A percentile compares a stretch with the other conserved stretches of the same genome.
These are phyloP conservation scores for Agonopterix heracliana DNA, from an alignment of 2,888 invertebrate genomes.

Conservation along the genomic window DNA sequence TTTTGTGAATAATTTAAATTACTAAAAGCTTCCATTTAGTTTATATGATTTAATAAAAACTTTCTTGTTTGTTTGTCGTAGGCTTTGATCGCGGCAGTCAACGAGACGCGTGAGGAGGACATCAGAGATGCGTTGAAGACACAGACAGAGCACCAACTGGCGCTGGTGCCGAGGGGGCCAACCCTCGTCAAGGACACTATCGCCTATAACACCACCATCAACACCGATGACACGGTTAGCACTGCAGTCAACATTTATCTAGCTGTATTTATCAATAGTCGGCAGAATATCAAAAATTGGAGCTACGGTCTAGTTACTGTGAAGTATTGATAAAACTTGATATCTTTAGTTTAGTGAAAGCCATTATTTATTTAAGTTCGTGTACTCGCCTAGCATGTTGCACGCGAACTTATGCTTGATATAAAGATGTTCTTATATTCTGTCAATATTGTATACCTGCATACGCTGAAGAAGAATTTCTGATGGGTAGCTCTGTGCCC, in stretches of 20 bases:
- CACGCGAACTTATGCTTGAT: too few species aligned
- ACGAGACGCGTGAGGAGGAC: slow-evolving; percentile 75
- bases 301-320: too few species aligned
- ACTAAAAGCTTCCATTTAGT: neutral
- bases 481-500: too few species aligned
- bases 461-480: too few species aligned
- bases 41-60: neutral
- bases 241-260: neutral
- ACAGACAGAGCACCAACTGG: slow-evolving; percentile 76
- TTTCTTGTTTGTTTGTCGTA: slow-evolving; percentile 56
- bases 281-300: neutral
- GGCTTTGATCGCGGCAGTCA: slow-evolving; percentile 85
- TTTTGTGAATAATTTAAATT: too few species aligned
- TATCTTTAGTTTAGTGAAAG: too few species aligned
- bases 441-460: too few species aligned
- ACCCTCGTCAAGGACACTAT: slow-evolving; percentile 84
- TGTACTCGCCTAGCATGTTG: too few species aligned
- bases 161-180: slow-evolving; percentile 81
- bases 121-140: slow-evolving; percentile 82
- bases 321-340: too few species aligned
- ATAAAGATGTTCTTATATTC: too few species aligned
- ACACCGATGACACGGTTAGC: slow-evolving; percentile 86
- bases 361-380: too few species aligned
- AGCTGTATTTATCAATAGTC: neutral
- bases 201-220: slow-evolving; percentile 86